Conservation (phyloP, 2,113 vertebrate genomes). For the Amblyornis subalaris region DNA sequence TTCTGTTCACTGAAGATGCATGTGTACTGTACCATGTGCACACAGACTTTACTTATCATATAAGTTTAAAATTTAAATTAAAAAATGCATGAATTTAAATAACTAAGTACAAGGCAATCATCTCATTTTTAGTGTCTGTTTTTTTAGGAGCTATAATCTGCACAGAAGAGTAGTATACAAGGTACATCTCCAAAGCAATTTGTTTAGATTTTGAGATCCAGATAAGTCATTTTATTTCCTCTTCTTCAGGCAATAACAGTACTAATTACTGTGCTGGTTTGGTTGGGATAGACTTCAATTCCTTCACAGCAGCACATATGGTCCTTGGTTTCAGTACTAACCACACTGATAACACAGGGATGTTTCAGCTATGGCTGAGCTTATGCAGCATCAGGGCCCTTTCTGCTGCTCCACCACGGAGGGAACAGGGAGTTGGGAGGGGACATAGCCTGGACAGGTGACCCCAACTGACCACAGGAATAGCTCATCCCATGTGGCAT, state of each 20-base stretch:
- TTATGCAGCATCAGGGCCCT: background rate
- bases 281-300: background rate
- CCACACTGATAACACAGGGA: background rate
- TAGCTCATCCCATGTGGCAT: accelerated
- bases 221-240: background rate
- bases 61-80: background rate
- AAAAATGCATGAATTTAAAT: background rate
- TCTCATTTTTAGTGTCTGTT: background rate
- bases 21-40: accelerated
- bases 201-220: background rate
- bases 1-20: background rate
- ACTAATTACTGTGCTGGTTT: background rate
- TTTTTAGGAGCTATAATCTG: background rate
- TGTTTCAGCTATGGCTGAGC: background rate
- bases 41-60: background rate
- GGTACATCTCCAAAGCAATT: background rate
- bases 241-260: background rate
- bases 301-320: background rate
- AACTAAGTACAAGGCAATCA: background rate
- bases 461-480: background rate
- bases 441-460: background rate
- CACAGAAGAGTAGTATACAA: background rate
- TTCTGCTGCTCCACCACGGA: accelerated
- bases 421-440: background rate
- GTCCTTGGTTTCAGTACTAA: background rate